phyloP scores from a whole-genome alignment of 2,113 vertebrate species.

The Plecturocebus donacophilus region DNA sequence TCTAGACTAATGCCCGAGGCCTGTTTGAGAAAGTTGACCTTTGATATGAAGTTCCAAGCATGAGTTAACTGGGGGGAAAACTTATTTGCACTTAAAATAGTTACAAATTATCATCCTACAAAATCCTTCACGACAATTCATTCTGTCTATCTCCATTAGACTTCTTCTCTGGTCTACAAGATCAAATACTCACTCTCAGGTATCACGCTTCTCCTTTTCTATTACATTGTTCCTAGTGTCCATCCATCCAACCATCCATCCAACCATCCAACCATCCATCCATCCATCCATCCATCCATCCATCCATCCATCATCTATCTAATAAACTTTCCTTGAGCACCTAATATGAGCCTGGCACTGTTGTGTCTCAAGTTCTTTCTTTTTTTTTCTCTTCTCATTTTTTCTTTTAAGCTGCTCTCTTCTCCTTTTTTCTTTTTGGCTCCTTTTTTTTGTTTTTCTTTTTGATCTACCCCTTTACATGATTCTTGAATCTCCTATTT shows the following conservation, averaged over 20 bases:
- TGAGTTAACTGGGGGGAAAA: not conserved
- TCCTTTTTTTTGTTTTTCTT: not conserved
- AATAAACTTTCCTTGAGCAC: not conserved
- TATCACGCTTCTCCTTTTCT: not conserved
- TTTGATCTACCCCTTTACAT: not conserved
- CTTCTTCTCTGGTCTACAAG: not conserved
- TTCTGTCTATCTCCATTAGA: not conserved
- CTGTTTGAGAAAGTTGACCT: conserved; percentile 15
- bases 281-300: not conserved
- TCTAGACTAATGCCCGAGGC: not conserved
- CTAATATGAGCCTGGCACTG: not conserved
- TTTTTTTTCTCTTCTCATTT: not conserved
- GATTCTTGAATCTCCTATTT: not conserved
- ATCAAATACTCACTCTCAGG: not conserved
- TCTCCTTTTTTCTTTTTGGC: not conserved
- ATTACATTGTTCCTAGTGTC: not conserved
- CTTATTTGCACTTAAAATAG: not conserved
- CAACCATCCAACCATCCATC: not conserved
- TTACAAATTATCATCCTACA: not conserved
- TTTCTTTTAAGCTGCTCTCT: not conserved
- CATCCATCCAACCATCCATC: not conserved
- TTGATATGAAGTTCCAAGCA: not conserved
- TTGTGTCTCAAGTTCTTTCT: not conserved
- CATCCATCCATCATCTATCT: no score
- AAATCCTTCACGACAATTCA: not conserved